A percentile compares a stretch with the other conserved stretches of the same genome.
These are phyloP conservation scores for Leucoraja erinaceus DNA, from an alignment of 2,113 vertebrate species.

Conservation along the genomic window DNA sequence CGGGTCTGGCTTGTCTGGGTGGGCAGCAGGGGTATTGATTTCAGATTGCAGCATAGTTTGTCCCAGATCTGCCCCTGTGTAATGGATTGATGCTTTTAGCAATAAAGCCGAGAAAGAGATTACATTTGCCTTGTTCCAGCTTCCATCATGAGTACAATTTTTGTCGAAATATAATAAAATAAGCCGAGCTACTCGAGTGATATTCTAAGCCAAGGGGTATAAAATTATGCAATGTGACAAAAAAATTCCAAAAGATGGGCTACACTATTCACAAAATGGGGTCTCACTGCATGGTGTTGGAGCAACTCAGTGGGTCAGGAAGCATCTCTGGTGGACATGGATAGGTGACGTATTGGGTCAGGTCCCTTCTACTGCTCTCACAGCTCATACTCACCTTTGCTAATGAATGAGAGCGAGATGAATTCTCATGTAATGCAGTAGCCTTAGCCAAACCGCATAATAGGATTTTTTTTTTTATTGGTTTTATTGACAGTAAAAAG, in stretches of 20 bases:
- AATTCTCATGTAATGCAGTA: neutral
- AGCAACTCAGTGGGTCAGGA: no score
- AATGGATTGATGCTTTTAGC: neutral
- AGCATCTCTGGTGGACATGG: no score
- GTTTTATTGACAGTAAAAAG: neutral
- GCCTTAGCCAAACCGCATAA: neutral
- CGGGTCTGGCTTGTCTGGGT: no score
- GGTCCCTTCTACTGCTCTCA: no score
- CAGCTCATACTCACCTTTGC: neutral
- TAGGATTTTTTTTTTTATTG: neutral
- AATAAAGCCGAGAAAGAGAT: neutral
- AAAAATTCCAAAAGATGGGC: neutral
- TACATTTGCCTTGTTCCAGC: neutral
- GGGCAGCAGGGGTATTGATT: no score
- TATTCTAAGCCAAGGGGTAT: no score
- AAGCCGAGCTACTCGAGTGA: neutral
- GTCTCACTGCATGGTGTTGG: no score
- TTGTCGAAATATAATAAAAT: neutral
- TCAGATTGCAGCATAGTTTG: no score
- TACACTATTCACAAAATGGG: neutral
- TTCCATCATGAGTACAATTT: neutral
- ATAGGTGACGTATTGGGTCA: no score
- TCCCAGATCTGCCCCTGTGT: no score
- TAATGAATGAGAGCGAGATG: neutral
- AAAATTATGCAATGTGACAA: neutral